These are phyloP conservation scores for Aurelia sp. DNA, from an alignment of 30 jellyfish, hydroid and myxozoan genomes.

Conservation along the genomic window DNA sequence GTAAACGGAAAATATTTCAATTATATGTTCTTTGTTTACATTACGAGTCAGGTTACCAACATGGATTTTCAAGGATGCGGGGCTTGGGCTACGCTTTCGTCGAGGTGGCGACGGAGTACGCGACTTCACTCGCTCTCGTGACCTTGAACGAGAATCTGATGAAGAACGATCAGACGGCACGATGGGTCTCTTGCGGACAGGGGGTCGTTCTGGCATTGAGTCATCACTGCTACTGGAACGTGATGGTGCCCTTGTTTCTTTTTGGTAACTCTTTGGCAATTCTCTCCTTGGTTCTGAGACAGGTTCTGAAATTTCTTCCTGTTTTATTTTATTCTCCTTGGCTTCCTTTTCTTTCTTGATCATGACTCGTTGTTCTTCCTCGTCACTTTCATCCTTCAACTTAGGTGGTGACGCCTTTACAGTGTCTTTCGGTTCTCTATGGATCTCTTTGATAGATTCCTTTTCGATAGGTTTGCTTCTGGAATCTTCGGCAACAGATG, in stretches of 20 bases:
- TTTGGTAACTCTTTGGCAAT: conserved; percentile 64
- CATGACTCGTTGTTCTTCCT: conserved; percentile 20
- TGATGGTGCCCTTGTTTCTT: conserved; percentile 55
- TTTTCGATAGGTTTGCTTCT: conserved; percentile 45
- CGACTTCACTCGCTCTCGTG: conserved; percentile 51
- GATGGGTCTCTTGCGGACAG: conserved; percentile 37
- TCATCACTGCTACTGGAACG: conserved; percentile 58
- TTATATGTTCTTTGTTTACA: conserved; percentile 89
- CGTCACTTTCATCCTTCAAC: conserved; percentile 20
- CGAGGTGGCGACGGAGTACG: conserved; percentile 76
- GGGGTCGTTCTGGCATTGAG: conserved; percentile 56
- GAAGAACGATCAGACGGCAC: conserved; percentile 66
- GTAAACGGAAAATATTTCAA: conserved; percentile 89
- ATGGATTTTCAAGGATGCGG: conserved; percentile 78
- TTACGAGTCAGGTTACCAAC: conserved; percentile 94
- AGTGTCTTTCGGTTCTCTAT: conserved; percentile 18
- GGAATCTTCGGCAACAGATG: conserved; percentile 16
- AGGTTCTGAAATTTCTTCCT: conserved; percentile 27
- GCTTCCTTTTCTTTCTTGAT: conserved; percentile 55
- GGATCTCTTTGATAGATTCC: conserved; percentile 6
- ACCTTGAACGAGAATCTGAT: conserved; percentile 80
- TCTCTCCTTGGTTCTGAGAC: conserved; percentile 46
- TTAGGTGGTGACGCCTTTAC: conserved; percentile 54
- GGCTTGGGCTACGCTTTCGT: conserved; percentile 89
- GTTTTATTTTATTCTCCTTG: conserved; percentile 33